A percentile compares a stretch with the other conserved stretches of the same genome.
These are phyloP conservation scores for Antigone vipio DNA, from an alignment of 2,113 vertebrate species.

Conservation along the genomic window DNA sequence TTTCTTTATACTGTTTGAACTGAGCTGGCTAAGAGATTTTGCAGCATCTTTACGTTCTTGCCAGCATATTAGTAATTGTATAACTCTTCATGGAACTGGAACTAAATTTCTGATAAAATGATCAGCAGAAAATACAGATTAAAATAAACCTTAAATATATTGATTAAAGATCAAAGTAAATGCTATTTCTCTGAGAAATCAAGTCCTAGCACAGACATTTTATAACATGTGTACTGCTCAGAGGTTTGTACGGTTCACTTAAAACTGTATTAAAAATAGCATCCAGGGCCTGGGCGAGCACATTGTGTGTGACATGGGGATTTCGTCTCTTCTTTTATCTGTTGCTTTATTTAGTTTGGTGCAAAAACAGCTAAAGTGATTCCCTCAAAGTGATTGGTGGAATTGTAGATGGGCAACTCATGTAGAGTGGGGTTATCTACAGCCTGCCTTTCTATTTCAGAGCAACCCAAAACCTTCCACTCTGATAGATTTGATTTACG, in stretches of 20 bases:
- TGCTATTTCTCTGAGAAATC: not conserved
- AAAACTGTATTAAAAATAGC: not conserved
- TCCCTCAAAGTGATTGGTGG: not conserved
- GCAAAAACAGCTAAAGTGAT: not conserved
- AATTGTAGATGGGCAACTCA: not conserved
- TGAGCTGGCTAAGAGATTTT: not conserved
- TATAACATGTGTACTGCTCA: not conserved
- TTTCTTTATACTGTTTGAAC: conserved; percentile 4
- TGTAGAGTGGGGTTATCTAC: not conserved
- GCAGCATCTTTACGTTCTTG: not conserved
- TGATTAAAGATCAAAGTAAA: not conserved
- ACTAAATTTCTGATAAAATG: not conserved
- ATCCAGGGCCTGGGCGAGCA: not conserved
- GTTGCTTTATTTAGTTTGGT: not conserved
- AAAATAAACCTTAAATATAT: not conserved
- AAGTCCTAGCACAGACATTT: not conserved
- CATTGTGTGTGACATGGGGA: not conserved
- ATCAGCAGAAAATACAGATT: not conserved
- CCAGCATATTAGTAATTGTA: not conserved
- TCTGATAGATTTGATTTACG: not conserved
- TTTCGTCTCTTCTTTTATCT: not conserved
- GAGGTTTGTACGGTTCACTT: not conserved
- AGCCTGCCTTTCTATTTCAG: not conserved
- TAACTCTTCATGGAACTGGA: not conserved
- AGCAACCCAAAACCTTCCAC: not conserved